These are phyloP conservation scores for Chironomus striatipennis DNA, from an alignment of 1,140 invertebrate species.

Conservation along the genomic window DNA sequence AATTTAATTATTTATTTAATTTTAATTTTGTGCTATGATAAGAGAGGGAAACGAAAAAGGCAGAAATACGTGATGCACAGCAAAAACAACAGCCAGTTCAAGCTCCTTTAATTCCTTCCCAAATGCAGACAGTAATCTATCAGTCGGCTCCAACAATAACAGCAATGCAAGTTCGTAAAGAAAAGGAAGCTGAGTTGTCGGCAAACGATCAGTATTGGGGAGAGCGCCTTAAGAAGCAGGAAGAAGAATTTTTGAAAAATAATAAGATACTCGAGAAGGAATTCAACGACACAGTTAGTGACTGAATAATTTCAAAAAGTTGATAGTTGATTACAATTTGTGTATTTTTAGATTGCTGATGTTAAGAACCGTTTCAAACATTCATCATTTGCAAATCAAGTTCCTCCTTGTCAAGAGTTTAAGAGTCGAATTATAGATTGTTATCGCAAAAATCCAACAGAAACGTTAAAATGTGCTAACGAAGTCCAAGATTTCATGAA, in stretches of 20 bases:
- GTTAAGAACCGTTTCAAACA: slow-evolving; percentile 38
- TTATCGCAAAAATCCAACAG: slow-evolving; percentile 44
- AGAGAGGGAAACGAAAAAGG: neutral
- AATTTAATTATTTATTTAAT: neutral
- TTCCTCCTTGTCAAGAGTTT: slow-evolving; percentile 42
- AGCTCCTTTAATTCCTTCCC: neutral
- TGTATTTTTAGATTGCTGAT: slow-evolving; percentile 28
- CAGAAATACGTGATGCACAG: neutral
- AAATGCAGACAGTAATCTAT: neutral
- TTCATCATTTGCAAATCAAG: slow-evolving; percentile 34
- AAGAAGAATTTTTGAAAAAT: slow-evolving; percentile 42
- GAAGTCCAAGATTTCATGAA: slow-evolving; percentile 44
- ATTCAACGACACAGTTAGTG: slow-evolving; percentile 40
- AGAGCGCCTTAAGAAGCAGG: slow-evolving; percentile 40
- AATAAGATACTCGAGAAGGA: slow-evolving; percentile 43
- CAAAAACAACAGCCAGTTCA: neutral
- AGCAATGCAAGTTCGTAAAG: slow-evolving; percentile 37
- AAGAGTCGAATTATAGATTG: slow-evolving; percentile 44
- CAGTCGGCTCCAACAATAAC: slow-evolving; percentile 32
- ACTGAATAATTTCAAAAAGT: too few relatives aligned
- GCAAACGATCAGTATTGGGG: slow-evolving; percentile 44
- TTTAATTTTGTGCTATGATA: neutral
- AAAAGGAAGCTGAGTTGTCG: slow-evolving; percentile 37
- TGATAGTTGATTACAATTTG: neutral
- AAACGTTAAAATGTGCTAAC: slow-evolving; percentile 44